phyloP scores from a whole-genome alignment of 2,113 vertebrate genomes.

The Porphyrio hochstetteri region DNA sequence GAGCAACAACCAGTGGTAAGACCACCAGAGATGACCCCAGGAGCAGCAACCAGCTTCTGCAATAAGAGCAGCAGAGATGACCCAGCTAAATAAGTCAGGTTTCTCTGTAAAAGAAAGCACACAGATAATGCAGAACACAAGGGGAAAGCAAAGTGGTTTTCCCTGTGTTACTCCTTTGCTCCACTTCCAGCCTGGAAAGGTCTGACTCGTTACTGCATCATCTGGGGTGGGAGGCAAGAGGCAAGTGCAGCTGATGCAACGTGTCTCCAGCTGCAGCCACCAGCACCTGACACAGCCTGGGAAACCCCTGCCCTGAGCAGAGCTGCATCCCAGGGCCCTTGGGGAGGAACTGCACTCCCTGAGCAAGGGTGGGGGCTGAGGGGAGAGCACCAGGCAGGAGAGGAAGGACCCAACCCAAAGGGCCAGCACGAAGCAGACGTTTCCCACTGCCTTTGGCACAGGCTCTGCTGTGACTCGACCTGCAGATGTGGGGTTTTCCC shows the following conservation, averaged over 20 bases:
- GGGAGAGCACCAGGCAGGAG: not conserved
- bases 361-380: not conserved
- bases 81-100: rapidly evolving
- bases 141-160: not conserved
- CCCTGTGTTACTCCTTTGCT: not conserved
- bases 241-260: not conserved
- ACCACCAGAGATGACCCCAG: too few species aligned
- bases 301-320: not conserved
- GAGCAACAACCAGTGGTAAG: not conserved
- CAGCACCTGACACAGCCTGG: not conserved
- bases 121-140: not conserved
- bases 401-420: conserved; percentile 23
- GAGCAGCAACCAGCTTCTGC: not conserved
- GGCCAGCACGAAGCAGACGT: not conserved
- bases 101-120: not conserved
- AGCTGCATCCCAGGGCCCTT: not conserved
- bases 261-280: not conserved
- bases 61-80: too few species aligned
- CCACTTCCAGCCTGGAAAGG: not conserved
- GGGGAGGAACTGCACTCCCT: not conserved
- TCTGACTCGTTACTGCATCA: rapidly evolving
- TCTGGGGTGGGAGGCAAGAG: not conserved
- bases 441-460: not conserved
- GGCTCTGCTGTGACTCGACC: not conserved
- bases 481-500: rapidly evolving